Evolutionary conservation across 53 echinoderm and acorn worm species (phyloP).

Genomic region (Echinometra lucunter): DNA sequence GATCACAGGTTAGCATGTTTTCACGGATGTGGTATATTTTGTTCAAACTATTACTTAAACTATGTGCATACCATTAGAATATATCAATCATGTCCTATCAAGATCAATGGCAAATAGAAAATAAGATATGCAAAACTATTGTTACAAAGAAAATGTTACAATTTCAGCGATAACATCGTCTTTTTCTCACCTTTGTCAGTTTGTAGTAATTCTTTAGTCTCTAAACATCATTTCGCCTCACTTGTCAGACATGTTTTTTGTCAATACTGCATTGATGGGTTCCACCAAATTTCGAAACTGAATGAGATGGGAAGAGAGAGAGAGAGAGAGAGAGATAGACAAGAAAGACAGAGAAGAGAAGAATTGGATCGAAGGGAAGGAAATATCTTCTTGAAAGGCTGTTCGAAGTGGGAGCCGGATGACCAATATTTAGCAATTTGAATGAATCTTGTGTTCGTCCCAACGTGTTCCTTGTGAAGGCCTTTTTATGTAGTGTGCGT

Average conservation of each 20-base stretch:
- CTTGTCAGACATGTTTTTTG: neutral
- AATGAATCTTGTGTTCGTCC: constrained; percentile 34
- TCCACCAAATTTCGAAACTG: neutral
- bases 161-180: neutral
- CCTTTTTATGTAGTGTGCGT: constrained; percentile 4
- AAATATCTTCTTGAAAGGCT: no score
- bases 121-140: neutral
- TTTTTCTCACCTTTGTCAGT: neutral
- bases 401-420: constrained; percentile 19
- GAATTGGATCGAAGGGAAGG: no score
- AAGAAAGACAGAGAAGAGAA: no score
- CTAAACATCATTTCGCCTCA: neutral
- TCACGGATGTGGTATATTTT: neutral
- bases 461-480: neutral
- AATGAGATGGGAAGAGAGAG: neutral
- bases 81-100: neutral
- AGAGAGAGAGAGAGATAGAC: neutral
- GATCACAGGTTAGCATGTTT: no score
- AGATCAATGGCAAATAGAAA: neutral
- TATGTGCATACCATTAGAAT: neutral
- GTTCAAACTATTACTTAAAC: neutral
- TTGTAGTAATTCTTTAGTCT: neutral
- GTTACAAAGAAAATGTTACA: neutral
- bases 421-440: constrained; percentile 61
- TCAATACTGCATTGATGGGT: neutral